A percentile compares a stretch with the other conserved stretches of the same genome.
Conservation (phyloP, 2,888 invertebrate genomes). For the Monoplex corrugatus region DNA sequence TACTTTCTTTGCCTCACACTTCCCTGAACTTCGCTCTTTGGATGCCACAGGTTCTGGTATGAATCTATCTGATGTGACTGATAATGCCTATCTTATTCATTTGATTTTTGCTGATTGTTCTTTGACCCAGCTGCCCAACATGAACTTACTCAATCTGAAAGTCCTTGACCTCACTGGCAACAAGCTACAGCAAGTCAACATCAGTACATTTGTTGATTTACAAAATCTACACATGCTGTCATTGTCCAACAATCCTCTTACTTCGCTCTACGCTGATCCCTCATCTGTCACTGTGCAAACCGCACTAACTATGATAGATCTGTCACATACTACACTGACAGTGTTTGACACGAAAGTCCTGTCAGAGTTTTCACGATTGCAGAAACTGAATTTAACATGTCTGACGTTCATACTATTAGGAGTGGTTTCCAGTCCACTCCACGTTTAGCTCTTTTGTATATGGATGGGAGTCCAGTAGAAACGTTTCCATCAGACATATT, state of each 20-base stretch:
- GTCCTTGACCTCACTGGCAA: constrained; percentile 34
- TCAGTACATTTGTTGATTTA: neutral
- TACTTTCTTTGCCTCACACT: neutral
- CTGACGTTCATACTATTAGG: too few relatives aligned
- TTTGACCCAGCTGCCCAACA: neutral
- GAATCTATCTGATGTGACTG: neutral
- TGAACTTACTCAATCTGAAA: constrained; percentile 5
- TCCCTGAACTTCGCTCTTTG: constrained; percentile 22
- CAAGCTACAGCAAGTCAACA: neutral
- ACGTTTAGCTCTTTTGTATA: too few relatives aligned
- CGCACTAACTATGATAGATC: neutral
- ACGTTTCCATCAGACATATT: too few relatives aligned
- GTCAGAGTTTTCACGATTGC: too few relatives aligned
- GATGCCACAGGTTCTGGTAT: constrained; percentile 12
- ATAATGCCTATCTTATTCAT: neutral
- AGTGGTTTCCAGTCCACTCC: too few relatives aligned
- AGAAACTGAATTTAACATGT: too few relatives aligned
- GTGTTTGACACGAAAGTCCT: neutral
- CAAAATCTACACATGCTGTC: neutral
- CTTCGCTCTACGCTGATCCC: neutral
- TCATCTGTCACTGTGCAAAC: neutral
- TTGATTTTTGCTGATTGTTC: neutral
- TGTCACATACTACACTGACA: neutral
- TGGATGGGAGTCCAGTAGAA: too few relatives aligned
- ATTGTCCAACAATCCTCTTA: constrained; percentile 27